Evolutionary conservation across 2,888 invertebrate genomes (phyloP), one percentile per base, ranked within the genome.

Genomic region (Polyommatus icarus): DNA sequence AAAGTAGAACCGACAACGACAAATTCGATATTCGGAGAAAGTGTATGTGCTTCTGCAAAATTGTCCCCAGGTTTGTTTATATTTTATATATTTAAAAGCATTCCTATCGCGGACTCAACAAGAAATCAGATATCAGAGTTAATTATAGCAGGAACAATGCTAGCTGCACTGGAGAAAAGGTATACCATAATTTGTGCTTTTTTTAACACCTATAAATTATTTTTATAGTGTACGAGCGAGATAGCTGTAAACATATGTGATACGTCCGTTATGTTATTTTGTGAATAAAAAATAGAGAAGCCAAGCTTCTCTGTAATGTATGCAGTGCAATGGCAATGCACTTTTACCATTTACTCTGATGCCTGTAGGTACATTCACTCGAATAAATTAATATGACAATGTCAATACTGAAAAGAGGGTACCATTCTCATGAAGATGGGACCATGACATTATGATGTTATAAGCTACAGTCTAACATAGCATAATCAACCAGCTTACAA

Each of bases 11-110:
- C 94, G 86, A 95, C 96, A 90, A 92, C 93, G 87, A 96, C 93
- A 91, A 96, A 95, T 85, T 98, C 98, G 82, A 95, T 96, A 80
- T 98, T 99, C 91, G 96, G 97, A 84, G 98, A 98, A 86, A 96
- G 97, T 83, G 95, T 97, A 87, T 96, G 96, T 88, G 95, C 95
- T 88, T 89, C 92, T 89, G 91, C 89, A 81, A 98, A 98, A 95
- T 95, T 98, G 91, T 98, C 98, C 87, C 97, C 98, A 95, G 98
- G 98, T 98, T 95, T 95, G 95, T 95, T 91, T 91, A 90, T 91
- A 87, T 86, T 85, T 82, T 57, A 32, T 36, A 36, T 61, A 29
- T 15, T 18, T 67, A 29, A 32, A 15, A 67, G 29, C 32, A 29
- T 12, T 29, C 15, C 5, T 67, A 6, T 29, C 24, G 15, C 18